phyloP scores from a whole-genome alignment of 1,140 invertebrate species.

The Leguminivora glycinivorella region DNA sequence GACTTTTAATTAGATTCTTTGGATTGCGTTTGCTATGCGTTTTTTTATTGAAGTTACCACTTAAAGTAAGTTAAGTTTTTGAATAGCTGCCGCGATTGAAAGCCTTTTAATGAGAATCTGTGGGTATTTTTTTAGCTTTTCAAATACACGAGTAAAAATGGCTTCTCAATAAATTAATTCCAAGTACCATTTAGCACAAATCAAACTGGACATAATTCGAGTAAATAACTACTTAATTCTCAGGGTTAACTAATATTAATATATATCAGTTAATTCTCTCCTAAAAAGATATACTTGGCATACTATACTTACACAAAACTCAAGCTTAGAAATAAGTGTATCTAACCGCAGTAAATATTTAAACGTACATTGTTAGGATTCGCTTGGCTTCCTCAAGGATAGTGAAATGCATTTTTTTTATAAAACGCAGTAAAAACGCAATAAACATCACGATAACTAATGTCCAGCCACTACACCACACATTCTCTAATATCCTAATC shows the following conservation, averaged over 20 bases:
- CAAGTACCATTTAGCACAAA: conserved; percentile 14
- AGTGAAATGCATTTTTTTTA: conserved; percentile 2
- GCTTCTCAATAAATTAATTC: not conserved
- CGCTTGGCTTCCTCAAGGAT: not conserved
- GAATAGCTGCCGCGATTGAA: not conserved
- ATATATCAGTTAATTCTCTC: too few relatives aligned
- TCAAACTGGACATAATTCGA: conserved; percentile 50
- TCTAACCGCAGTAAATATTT: too few relatives aligned
- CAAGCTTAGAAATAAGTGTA: too few relatives aligned
- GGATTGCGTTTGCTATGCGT: not conserved
- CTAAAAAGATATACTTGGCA: too few relatives aligned
- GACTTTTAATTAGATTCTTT: conserved; percentile 26
- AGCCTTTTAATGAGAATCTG: too few relatives aligned
- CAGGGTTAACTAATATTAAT: too few relatives aligned
- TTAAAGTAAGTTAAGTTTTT: not conserved
- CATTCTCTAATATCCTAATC: conserved; percentile 70
- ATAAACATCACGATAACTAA: conserved; percentile 43
- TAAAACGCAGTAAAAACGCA: conserved; percentile 9
- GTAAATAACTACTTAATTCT: too few relatives aligned
- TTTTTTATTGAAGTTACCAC: not conserved
- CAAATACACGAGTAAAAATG: too few relatives aligned
- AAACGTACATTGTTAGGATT: too few relatives aligned
- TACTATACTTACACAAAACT: too few relatives aligned
- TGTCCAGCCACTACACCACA: conserved; percentile 55
- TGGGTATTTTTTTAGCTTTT: too few relatives aligned